Conservation (phyloP, 2,888 invertebrate genomes). For the Tenthredo scrophulariae region DNA sequence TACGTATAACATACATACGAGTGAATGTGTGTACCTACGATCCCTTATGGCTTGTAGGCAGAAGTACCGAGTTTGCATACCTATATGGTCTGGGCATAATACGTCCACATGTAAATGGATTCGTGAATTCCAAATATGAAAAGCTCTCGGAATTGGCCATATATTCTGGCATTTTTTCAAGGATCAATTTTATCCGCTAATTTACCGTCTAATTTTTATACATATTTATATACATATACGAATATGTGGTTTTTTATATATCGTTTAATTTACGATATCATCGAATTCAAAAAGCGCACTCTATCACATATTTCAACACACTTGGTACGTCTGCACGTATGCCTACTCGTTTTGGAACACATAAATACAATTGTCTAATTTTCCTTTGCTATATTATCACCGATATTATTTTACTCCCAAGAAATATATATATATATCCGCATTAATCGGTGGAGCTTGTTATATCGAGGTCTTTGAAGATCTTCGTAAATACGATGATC, state of each 20-base stretch:
- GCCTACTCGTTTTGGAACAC: background rate
- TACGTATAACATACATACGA: background rate
- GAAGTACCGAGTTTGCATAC: conserved; percentile 10
- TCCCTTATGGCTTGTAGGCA: background rate
- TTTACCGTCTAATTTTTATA: conserved; percentile 33
- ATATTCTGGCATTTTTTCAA: conserved; percentile 28
- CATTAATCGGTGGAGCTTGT: background rate
- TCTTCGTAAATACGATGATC: conserved; percentile 4
- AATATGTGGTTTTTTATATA: background rate
- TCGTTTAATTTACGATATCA: conserved; percentile 8
- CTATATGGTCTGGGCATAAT: background rate
- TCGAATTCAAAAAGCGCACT: background rate
- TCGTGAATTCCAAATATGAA: background rate
- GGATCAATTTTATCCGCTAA: conserved; percentile 26
- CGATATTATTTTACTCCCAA: background rate
- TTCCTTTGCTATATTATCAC: background rate
- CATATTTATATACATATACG: background rate
- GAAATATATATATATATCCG: background rate
- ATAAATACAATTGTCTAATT: background rate
- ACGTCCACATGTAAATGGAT: background rate
- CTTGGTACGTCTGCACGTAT: background rate
- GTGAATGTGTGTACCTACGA: background rate
- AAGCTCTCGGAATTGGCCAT: conserved; percentile 12
- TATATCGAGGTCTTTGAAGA: background rate
- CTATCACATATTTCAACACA: background rate